Conservation (phyloP, 2,113 vertebrate genomes). For the Litocranius walleri region DNA sequence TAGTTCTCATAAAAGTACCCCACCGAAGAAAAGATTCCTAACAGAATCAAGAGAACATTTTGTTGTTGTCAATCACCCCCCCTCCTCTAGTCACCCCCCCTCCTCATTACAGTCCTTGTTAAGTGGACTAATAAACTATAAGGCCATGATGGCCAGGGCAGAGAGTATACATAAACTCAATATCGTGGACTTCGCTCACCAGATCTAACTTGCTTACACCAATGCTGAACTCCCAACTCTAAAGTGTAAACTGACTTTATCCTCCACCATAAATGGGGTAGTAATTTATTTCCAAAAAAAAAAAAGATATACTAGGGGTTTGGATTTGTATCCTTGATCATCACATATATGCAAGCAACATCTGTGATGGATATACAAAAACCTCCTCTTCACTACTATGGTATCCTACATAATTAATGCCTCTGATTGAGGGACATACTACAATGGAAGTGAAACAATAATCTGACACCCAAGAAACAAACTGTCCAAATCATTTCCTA, state of each 20-base stretch:
- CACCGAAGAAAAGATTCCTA: background rate
- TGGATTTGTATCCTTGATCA: background rate
- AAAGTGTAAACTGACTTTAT: background rate
- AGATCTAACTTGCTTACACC: background rate
- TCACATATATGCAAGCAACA: background rate
- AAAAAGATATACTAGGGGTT: background rate
- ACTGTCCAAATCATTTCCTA: background rate
- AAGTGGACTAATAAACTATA: background rate
- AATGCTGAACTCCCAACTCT: background rate
- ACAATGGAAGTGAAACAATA: background rate
- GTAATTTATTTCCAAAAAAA: background rate
- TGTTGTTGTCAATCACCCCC: background rate
- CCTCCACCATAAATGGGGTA: background rate
- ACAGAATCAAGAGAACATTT: background rate
- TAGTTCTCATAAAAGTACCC: background rate
- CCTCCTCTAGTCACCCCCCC: background rate
- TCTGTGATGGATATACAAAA: background rate
- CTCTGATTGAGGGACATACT: background rate
- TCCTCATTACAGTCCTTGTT: background rate
- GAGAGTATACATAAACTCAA: background rate
- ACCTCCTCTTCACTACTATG: background rate
- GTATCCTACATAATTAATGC: background rate
- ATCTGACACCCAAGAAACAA: background rate
- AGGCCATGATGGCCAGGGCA: background rate
- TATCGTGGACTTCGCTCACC: background rate